Percentiles rank a stretch among this genome's conserved stretches.
phyloP scores from a whole-genome alignment of 2,888 invertebrate genomes.

The Macroteleia sp. region DNA sequence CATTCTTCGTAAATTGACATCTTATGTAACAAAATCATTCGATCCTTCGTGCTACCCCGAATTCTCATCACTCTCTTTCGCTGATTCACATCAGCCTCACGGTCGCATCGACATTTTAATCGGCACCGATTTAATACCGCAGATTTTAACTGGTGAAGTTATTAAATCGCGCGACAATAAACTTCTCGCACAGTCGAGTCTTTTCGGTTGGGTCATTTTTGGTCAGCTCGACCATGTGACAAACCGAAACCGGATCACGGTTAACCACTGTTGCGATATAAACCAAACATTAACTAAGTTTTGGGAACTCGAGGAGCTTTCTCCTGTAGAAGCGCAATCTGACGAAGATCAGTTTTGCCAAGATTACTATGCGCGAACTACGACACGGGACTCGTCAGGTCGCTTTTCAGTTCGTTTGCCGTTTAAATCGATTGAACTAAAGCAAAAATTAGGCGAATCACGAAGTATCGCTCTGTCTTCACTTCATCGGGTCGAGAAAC shows the following conservation, averaged over 20 bases:
- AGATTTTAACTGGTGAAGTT: neutral
- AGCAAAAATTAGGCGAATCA: neutral
- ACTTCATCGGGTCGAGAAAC: neutral
- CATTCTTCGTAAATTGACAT: too few relatives aligned
- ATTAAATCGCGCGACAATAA: neutral
- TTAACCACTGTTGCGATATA: neutral
- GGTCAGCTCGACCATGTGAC: neutral
- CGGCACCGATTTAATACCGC: neutral
- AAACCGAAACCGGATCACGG: neutral
- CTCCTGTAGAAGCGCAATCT: neutral
- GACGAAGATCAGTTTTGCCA: neutral
- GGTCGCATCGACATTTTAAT: neutral
- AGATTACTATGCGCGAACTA: neutral
- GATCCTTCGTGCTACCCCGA: too few relatives aligned
- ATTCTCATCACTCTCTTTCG: too few relatives aligned
- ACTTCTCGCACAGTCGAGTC: neutral
- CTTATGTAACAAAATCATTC: too few relatives aligned
- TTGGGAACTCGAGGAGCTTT: neutral
- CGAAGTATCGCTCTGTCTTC: neutral
- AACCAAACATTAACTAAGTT: neutral
- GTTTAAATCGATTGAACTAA: neutral
- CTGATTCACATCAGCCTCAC: too few relatives aligned
- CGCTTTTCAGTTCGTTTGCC: neutral
- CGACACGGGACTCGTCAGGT: neutral
- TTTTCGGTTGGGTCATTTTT: neutral